Evolutionary conservation across 1,140 invertebrate species (phyloP), one percentile per base, ranked within the genome.

Genomic region (Papilio glaucus): DNA sequence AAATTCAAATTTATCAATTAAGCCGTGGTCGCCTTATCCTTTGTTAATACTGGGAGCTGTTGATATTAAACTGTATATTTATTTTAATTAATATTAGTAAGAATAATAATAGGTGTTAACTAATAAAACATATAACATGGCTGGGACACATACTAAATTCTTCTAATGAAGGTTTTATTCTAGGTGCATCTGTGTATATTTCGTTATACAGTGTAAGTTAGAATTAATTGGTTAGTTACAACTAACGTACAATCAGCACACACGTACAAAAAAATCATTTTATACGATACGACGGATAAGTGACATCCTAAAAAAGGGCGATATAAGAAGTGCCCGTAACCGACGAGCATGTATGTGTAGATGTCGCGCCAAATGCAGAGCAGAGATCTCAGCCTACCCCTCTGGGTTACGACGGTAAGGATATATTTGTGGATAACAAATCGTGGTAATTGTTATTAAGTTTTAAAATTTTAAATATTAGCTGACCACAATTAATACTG

Each of bases 1-100:
- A 57, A 21, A 21, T 57, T n/a, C n/a, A 57, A 57, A 57, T 57
- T 57, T 57, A 57, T 57, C 49, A 57, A 57, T 57, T 57, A 24
- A 18, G 49, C 21, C 24, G 21, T 57, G 24, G 49, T 57, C 24
- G 3, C 8, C 10, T 10, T 57, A 57, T 26, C 10, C 21, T 24
- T 57, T 57, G 9, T 24, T 57, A 57, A 3, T 7, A 45, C 15
- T 45, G 10, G 4, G 42, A 0, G n/a, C 21, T 3, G 0, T 57
- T 9, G 4, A 12, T 57, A 26, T 57, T 57, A 57, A 24, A 57
- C 49, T 26, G 21, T 26, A 21, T 18, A 57, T 57, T 24, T 18
- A 57, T 57, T 24, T 57, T 24, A 57, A 24, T 57, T 26, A 26
- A 10, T 57, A 53, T 53, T 49, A 24, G 6, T 24, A 24, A 21